Percentiles rank a stretch among this genome's conserved stretches.
These are phyloP conservation scores for Drosophila prostipennis DNA, from an alignment of 2,888 invertebrate species.

Conservation along the genomic window DNA sequence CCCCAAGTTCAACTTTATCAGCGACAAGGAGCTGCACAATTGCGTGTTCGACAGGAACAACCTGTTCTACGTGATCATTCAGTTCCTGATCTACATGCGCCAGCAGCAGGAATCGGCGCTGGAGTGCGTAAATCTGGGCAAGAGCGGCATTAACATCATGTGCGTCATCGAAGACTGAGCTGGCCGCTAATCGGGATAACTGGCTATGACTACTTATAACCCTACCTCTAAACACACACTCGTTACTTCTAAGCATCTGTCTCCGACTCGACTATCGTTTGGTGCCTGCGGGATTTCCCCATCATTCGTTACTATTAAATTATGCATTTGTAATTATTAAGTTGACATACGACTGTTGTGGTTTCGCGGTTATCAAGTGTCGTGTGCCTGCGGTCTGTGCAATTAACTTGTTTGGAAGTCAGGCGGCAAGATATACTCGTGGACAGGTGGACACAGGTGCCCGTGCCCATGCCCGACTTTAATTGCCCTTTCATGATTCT, in stretches of 20 bases:
- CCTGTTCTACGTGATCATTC: constrained; percentile 92
- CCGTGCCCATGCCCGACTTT: constrained; percentile 44
- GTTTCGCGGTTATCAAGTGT: constrained; percentile 63
- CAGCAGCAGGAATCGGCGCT: constrained; percentile 90
- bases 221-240: background rate
- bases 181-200: background rate
- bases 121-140: constrained; percentile 90
- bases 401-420: constrained; percentile 70
- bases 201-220: background rate
- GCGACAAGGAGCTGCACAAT: constrained; percentile 88
- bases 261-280: constrained; percentile 6
- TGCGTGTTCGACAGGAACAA: constrained; percentile 93
- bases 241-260: constrained; percentile 24
- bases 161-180: constrained; percentile 89
- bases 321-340: constrained; percentile 72
- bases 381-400: constrained; percentile 64
- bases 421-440: constrained; percentile 17
- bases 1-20: constrained; percentile 84
- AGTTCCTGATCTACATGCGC: constrained; percentile 91
- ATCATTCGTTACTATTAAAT: constrained; percentile 61
- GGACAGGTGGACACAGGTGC: constrained; percentile 57
- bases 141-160: constrained; percentile 92
- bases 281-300: constrained; percentile 3
- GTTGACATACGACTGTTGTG: constrained; percentile 56
- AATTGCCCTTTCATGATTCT: constrained; percentile 75